Evolutionary conservation across 2,113 vertebrate genomes (phyloP).

Genomic region (Paratilapia polleni): DNA sequence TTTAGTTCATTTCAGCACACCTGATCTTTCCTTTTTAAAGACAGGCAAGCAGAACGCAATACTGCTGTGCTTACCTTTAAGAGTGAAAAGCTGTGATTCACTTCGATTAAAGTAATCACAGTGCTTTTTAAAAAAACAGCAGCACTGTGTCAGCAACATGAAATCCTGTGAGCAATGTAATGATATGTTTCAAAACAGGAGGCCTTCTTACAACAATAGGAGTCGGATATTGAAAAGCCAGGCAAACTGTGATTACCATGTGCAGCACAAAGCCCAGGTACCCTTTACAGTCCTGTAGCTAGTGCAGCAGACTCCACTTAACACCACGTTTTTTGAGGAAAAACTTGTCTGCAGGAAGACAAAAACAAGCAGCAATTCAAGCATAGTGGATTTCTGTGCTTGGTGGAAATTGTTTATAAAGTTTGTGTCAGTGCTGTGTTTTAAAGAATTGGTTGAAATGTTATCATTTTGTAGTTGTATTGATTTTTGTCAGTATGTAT

Average conservation of each 20-base stretch:
- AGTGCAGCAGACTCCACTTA: background rate
- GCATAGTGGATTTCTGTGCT: background rate
- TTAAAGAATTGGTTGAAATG: background rate
- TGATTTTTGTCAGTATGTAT: background rate
- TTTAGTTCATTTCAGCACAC: constrained; percentile 6
- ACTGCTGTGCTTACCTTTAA: constrained; percentile 6
- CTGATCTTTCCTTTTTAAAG: constrained; percentile 11
- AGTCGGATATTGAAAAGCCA: constrained; percentile 30
- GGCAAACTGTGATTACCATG: constrained; percentile 10
- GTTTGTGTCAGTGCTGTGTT: background rate
- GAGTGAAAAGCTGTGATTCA: constrained; percentile 40
- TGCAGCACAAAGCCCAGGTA: background rate
- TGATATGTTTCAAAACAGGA: constrained; percentile 43
- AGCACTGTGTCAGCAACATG: constrained; percentile 38
- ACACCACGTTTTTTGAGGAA: background rate
- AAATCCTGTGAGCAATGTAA: constrained; percentile 45
- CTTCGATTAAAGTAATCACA: constrained; percentile 53
- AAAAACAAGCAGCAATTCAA: background rate
- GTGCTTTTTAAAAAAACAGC: constrained; percentile 39
- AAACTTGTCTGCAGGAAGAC: background rate
- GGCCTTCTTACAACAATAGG: constrained; percentile 21
- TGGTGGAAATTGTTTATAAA: background rate
- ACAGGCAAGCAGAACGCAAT: background rate
- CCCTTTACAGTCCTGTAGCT: background rate
- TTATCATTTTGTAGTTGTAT: background rate